These are phyloP conservation scores for Deilephila elpenor DNA, from an alignment of 2,888 invertebrate species.

Conservation along the genomic window DNA sequence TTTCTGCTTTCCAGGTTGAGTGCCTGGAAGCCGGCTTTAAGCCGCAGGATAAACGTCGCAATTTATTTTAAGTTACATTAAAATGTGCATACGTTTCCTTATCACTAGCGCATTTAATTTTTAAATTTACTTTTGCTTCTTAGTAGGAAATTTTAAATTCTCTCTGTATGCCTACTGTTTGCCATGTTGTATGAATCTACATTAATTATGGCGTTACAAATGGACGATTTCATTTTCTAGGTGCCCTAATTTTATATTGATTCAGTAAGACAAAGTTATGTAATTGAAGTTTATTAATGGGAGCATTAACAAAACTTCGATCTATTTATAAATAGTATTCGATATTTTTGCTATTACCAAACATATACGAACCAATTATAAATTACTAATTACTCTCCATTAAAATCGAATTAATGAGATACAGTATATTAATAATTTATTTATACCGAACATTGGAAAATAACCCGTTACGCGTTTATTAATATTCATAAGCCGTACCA, in stretches of 20 bases:
- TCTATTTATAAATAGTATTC: not conserved
- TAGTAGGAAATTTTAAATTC: not conserved
- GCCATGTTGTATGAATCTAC: not conserved
- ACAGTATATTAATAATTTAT: not conserved
- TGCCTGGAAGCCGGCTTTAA: not conserved
- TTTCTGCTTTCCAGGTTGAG: not conserved
- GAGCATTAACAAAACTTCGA: not conserved
- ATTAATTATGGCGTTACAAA: not conserved
- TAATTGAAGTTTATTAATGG: not conserved
- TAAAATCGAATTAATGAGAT: slow-evolving; percentile 14
- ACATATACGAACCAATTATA: slow-evolving; percentile 13
- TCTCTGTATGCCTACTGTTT: not conserved
- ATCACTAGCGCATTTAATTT: slow-evolving; percentile 6
- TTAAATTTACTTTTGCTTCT: slow-evolving; percentile 6
- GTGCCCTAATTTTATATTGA: not conserved
- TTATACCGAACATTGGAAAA: no score
- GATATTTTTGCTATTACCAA: not conserved
- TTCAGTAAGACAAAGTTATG: not conserved
- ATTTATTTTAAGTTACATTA: slow-evolving; percentile 1
- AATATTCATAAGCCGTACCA: slow-evolving; percentile 3
- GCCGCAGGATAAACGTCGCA: not conserved
- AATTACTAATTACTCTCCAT: slow-evolving; percentile 20
- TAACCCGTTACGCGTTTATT: not conserved
- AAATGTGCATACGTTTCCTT: slow-evolving; percentile 6
- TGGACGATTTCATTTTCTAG: no score